Evolutionary conservation across 2,113 vertebrate species (phyloP).

Genomic region (Epinephelus moara): DNA sequence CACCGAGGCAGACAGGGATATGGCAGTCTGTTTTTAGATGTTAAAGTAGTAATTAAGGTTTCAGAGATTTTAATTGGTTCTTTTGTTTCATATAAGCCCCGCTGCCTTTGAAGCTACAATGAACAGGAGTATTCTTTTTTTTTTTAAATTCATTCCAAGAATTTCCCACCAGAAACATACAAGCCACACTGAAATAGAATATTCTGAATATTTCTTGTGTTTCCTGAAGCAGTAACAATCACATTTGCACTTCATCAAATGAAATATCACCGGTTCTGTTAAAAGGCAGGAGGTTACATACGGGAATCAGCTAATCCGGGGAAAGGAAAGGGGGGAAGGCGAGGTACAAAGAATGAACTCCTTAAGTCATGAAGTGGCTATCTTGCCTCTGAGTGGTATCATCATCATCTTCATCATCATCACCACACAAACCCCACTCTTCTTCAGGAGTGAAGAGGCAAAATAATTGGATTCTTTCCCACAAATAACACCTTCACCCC

Average conservation of each 20-base stretch:
- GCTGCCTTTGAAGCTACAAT: constrained; percentile 78
- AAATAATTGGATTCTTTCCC: constrained; percentile 91
- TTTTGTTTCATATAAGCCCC: constrained; percentile 78
- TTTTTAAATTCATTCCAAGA: constrained; percentile 44
- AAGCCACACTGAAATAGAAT: background rate
- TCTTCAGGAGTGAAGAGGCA: constrained; percentile 76
- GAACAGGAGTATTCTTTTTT: constrained; percentile 38
- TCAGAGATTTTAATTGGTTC: constrained; percentile 80
- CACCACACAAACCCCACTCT: constrained; percentile 74
- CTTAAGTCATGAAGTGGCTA: constrained; percentile 84
- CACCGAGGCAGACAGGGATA: constrained; percentile 52
- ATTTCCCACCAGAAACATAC: constrained; percentile 71
- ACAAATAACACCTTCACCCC: constrained; percentile 89
- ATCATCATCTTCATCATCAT: constrained; percentile 77
- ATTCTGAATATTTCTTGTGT: constrained; percentile 1
- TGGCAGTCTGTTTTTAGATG: constrained; percentile 64
- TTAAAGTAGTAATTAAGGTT: constrained; percentile 79
- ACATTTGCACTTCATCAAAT: constrained; percentile 63
- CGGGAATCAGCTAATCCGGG: constrained; percentile 69
- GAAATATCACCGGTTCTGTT: constrained; percentile 64
- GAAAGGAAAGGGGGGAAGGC: constrained; percentile 6
- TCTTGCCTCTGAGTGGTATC: constrained; percentile 83
- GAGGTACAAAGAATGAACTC: constrained; percentile 75
- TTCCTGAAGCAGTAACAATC: constrained; percentile 37
- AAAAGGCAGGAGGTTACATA: constrained; percentile 60